Base-by-base conservation (phyloP, 2,797 vertebrate genomes). In the Coranthus polyacanthus region DNA sequence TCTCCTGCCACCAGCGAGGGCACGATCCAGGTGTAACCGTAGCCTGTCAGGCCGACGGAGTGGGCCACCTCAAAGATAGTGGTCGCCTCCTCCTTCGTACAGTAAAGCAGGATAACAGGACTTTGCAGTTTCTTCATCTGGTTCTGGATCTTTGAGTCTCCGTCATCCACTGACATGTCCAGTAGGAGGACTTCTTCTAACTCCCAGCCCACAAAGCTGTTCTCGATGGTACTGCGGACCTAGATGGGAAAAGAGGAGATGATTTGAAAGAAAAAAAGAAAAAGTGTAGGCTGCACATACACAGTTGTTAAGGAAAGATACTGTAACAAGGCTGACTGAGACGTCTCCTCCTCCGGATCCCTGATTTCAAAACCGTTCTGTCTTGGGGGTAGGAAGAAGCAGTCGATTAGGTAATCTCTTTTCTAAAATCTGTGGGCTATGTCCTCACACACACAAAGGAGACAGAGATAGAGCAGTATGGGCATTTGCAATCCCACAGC, bases 171-270 rank as follows among this genome's bases (percentile, higher is more conserved):
- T 29, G 97, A 98, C 96, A 99, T 97, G 89, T 99, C 97, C 86
- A 99, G 84, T 58, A 98, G 90, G 45, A 99, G 94, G 57, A 99
- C 97, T 78, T 99, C 97, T 87, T 99, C 96, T 53, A 99, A 92
- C 89, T 99, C 97, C 98, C 98, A 99, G 72, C 98, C 98, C 78
- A 99, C 97, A 44, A 99, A 99, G 90, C 98, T 99, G 91, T 99
- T 99, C 64, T 99, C 98, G 17, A 99, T 96, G 79, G 98, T 99
- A 82, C 97, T 99, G 84, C 97, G 97, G 41, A 95, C 68, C 94
- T 95, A 46, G 47, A 66, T 3, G 8, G 32, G 46, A 42, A 93
- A 61, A 59, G 32, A 38, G 76, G 57, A 55, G 55, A 46, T 53
- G 43, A 55, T 51, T 73, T 68, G 51, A 46, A 59, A 50, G 61